Conservation (phyloP, 2,797 vertebrate genomes). For the Phoebastria nigripes region DNA sequence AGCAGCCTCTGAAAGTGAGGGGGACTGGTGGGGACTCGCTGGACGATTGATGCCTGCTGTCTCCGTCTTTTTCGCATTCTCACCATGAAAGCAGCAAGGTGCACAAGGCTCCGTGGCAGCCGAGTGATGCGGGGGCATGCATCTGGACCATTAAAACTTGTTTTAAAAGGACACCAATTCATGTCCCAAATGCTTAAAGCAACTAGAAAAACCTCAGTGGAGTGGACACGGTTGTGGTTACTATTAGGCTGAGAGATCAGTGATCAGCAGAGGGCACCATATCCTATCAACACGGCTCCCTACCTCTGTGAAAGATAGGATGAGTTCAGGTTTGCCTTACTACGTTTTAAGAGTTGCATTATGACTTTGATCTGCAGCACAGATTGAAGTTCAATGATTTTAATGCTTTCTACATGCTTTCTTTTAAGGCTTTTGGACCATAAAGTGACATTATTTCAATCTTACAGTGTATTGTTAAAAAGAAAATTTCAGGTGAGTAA, state of each 20-base stretch:
- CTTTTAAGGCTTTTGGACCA: neutral
- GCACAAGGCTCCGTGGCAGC: accelerated
- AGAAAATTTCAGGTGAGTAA: neutral
- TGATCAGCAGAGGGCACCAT: conserved; percentile 60
- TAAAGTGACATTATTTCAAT: neutral
- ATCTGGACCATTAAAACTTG: accelerated
- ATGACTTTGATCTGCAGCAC: neutral
- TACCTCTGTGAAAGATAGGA: neutral
- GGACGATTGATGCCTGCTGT: neutral
- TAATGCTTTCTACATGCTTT: neutral
- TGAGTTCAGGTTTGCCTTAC: neutral
- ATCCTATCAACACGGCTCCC: neutral
- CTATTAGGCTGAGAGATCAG: neutral
- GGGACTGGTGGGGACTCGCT: accelerated
- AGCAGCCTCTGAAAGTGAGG: neutral
- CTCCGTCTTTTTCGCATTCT: accelerated
- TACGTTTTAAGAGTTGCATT: accelerated
- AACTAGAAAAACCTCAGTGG: accelerated
- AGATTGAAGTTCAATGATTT: neutral
- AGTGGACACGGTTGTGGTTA: neutral
- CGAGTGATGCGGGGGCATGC: accelerated
- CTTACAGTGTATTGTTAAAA: neutral
- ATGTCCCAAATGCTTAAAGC: accelerated
- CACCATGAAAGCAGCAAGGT: accelerated
- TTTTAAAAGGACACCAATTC: accelerated